A percentile compares a stretch with the other conserved stretches of the same genome.
Conservation (phyloP, 64 coral and sea anemone species). For the Montipora sp. region DNA sequence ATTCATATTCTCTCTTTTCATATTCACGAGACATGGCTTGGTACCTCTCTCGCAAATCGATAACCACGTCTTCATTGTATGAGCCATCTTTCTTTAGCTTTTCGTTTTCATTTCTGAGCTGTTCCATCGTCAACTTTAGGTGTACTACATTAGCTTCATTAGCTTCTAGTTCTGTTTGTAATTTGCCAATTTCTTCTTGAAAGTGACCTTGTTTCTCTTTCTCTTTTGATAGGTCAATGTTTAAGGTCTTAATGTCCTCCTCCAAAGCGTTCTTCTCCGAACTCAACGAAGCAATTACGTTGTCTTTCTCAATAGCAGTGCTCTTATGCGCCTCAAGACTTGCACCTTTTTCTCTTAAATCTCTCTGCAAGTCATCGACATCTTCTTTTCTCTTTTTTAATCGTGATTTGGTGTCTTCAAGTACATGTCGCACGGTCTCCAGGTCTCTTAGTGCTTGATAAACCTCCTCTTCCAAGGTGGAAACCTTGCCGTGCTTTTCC, state of each 20-base stretch:
- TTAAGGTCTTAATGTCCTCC: constrained; percentile 41
- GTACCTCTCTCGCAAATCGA: constrained; percentile 51
- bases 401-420: constrained; percentile 61
- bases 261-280: constrained; percentile 55
- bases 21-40: constrained; percentile 54
- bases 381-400: constrained; percentile 57
- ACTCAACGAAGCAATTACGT: constrained; percentile 35
- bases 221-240: constrained; percentile 42
- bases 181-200: constrained; percentile 44
- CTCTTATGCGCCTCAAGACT: constrained; percentile 34
- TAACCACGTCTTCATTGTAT: neutral
- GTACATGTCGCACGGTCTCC: constrained; percentile 50
- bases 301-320: constrained; percentile 47
- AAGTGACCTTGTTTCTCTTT: constrained; percentile 46
- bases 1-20: constrained; percentile 52
- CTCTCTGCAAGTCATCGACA: constrained; percentile 24
- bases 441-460: constrained; percentile 66
- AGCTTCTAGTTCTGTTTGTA: constrained; percentile 49
- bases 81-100: constrained; percentile 59
- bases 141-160: constrained; percentile 20
- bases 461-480: constrained; percentile 57
- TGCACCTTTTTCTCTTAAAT: constrained; percentile 41
- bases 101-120: constrained; percentile 47
- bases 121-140: constrained; percentile 28
- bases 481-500: constrained; percentile 52